Evolutionary conservation across 2,888 invertebrate genomes (phyloP).

Genomic region (Conistra vaccinii): DNA sequence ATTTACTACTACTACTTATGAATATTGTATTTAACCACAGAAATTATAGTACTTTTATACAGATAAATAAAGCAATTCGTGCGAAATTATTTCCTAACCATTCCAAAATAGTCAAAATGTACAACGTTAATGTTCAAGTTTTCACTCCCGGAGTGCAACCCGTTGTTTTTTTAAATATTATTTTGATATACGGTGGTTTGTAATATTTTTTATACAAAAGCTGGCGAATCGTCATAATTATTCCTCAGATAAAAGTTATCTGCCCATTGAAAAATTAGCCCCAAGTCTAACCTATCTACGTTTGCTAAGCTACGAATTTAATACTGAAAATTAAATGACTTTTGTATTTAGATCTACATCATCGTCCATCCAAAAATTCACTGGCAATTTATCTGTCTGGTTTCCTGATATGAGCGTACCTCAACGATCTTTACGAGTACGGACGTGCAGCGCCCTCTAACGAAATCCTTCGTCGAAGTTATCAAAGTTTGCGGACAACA

Average conservation of each 20-base stretch:
- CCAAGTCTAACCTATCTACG: neutral
- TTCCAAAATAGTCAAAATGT: no score
- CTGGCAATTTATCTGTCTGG: neutral
- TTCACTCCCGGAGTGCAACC: no score
- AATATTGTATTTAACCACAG: no score
- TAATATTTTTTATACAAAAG: neutral
- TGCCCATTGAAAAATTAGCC: neutral
- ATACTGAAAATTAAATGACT: neutral
- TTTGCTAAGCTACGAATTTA: neutral
- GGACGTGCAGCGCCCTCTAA: neutral
- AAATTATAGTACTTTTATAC: no score
- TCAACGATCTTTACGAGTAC: neutral
- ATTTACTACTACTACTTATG: no score
- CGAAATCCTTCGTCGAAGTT: neutral
- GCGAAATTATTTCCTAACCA: no score
- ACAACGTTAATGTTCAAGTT: no score
- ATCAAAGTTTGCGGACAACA: neutral
- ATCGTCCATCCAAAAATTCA: neutral
- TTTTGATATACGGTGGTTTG: neutral
- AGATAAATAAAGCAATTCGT: no score
- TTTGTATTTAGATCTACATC: constrained; percentile 1
- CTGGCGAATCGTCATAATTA: neutral
- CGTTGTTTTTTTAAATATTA: neutral
- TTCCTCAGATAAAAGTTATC: neutral
- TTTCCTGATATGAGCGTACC: neutral